A percentile compares a stretch with the other conserved stretches of the same genome.
Evolutionary conservation across 1,140 invertebrate genomes (phyloP).

Genomic region (Choristoneura fumiferana): DNA sequence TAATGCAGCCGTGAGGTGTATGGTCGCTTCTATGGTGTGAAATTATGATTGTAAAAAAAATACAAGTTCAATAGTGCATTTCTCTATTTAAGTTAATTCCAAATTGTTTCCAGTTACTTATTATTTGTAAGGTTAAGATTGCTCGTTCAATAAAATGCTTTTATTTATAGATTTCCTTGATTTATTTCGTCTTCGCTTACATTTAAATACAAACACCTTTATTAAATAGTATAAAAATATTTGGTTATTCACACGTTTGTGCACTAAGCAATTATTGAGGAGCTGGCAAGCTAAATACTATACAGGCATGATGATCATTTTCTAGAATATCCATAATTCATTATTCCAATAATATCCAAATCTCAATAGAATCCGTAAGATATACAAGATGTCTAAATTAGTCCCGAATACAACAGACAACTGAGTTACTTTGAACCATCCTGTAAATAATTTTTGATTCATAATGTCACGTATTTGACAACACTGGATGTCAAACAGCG

Average conservation of each 20-base stretch:
- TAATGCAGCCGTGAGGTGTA: no score
- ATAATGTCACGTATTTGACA: no score
- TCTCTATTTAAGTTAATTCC: background rate
- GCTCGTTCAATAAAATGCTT: conserved; percentile 2
- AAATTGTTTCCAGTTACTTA: background rate
- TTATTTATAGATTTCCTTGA: conserved; percentile 2
- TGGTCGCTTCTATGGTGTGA: no score
- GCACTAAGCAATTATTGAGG: background rate
- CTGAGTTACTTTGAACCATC: no score
- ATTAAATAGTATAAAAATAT: conserved; percentile 10
- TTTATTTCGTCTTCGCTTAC: background rate
- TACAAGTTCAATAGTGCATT: no score
- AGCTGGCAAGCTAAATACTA: background rate
- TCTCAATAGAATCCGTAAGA: background rate
- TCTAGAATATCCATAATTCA: background rate
- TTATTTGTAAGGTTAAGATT: background rate
- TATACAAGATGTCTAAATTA: no score
- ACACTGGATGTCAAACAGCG: no score
- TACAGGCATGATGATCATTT: background rate
- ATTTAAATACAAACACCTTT: background rate
- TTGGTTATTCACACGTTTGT: background rate
- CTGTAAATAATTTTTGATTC: no score
- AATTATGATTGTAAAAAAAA: no score
- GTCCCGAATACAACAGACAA: no score
- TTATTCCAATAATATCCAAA: background rate